Base-by-base conservation (phyloP, 1,140 invertebrate genomes). In the Formica selysi region DNA sequence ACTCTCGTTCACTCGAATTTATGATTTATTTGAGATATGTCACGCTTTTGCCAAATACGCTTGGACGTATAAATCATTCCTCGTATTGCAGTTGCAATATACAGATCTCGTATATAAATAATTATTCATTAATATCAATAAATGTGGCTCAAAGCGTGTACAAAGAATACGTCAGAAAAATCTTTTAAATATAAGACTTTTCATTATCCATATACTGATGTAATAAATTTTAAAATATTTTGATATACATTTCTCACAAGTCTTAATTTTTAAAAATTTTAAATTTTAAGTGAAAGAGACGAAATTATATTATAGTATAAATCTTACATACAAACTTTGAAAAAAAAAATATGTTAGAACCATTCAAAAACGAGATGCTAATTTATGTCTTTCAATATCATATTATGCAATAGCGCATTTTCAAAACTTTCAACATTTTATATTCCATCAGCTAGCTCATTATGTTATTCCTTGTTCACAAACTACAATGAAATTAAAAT, bases 1-100 rank as follows among this genome's bases (percentile, higher is more conserved):
- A 22, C 48, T 78, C 41, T 78, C 61, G 13, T 54, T 79, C 22
- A 64, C 29, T 32, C 32, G 62, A 65, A 68, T 70, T 70, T 1
- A 26, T 6, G 13, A 70, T 70, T 68, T 70, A 57, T 41, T 7
- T 10, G 16, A 16, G 78, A 80, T 80, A 80, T 80, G 65, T 80
- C 51, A 26, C 48, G 32, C 6, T 41, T 70, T 57, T 10, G 48
- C 48, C 78, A 70, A 57, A 16, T 57, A 57, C 16, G n/a, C 5
- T 67, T n/a, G 16, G n/a, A 32, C 32, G 32, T 54, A 36, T 2
- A 36, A 36, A 41, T 41, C 48, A 41, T 70, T 36, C 8, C 3
- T 54, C 36, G 10, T 22, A 26, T 41, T 26, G 44, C 22, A 41
- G 26, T 26, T 19, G 32, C 29, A n/a, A 65, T 64, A 22, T 36